Evolutionary conservation across 2,797 vertebrate genomes (phyloP).

Genomic region (Mionectes olivaceus): DNA sequence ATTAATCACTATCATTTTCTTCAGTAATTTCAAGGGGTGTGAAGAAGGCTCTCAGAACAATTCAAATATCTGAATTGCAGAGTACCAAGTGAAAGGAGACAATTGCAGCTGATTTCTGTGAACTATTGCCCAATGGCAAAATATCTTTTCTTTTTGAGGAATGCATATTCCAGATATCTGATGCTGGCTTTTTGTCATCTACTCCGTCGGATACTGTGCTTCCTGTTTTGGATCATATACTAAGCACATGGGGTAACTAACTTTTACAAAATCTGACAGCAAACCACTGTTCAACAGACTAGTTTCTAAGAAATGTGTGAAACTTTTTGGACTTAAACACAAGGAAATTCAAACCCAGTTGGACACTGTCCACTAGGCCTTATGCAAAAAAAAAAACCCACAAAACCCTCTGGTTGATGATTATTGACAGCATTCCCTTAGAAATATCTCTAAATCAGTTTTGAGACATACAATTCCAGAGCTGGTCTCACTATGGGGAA

Average conservation of each 20-base stretch:
- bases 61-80: slow-evolving; percentile 36
- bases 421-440: background rate
- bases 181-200: slow-evolving; percentile 51
- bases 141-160: slow-evolving; percentile 49
- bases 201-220: slow-evolving; percentile 39
- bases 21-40: slow-evolving; percentile 27
- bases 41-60: slow-evolving; percentile 7
- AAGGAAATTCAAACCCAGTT: slow-evolving; percentile 19
- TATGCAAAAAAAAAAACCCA: background rate
- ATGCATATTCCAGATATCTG: slow-evolving; percentile 58
- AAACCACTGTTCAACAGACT: background rate
- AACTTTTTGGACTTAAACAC: slow-evolving; percentile 7
- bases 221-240: slow-evolving; percentile 53
- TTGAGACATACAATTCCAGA: slow-evolving; percentile 2
- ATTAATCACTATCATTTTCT: slow-evolving; percentile 41
- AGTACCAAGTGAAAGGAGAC: slow-evolving; percentile 10
- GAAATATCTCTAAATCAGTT: slow-evolving; percentile 42
- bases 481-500: background rate
- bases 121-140: slow-evolving; percentile 42
- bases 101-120: slow-evolving; percentile 31
- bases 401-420: background rate
- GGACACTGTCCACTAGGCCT: background rate
- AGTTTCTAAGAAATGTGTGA: slow-evolving; percentile 14
- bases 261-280: slow-evolving; percentile 55
- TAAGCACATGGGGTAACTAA: slow-evolving; percentile 32